A percentile compares a stretch with the other conserved stretches of the same genome.
Conservation (phyloP, 2,797 vertebrate genomes). For the Notoglanidium macrostoma region DNA sequence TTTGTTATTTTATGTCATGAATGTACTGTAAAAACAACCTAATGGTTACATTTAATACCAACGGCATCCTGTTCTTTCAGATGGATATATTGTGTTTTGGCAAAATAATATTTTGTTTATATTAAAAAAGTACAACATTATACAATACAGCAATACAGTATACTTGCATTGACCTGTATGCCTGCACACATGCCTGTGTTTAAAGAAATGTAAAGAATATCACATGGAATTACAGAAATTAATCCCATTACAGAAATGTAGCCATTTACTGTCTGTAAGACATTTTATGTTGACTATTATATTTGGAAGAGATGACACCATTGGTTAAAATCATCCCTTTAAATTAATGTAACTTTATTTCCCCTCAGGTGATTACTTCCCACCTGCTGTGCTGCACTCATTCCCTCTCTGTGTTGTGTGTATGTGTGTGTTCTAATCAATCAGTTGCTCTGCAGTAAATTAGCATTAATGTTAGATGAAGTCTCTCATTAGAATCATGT, state of each 20-base stretch:
- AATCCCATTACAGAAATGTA: neutral
- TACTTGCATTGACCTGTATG: neutral
- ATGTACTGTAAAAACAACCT: neutral
- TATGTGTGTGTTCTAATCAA: constrained; percentile 38
- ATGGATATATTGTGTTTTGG: neutral
- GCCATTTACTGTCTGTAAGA: neutral
- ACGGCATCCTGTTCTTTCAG: neutral
- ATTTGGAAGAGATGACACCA: neutral
- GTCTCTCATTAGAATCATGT: constrained; percentile 18
- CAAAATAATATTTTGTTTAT: neutral
- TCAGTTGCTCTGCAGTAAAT: constrained; percentile 54
- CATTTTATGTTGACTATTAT: neutral
- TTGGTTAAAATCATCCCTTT: neutral
- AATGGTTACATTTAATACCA: neutral
- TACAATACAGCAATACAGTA: neutral
- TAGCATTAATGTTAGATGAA: constrained; percentile 18
- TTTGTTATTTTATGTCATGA: neutral
- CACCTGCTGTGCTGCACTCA: constrained; percentile 18
- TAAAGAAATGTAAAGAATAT: neutral
- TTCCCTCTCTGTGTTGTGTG: neutral
- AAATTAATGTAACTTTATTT: neutral
- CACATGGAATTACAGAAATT: neutral
- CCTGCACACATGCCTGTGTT: neutral
- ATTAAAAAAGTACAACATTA: neutral
- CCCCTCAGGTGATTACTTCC: constrained; percentile 9